Percentiles rank a stretch among this genome's conserved stretches.
phyloP scores from a whole-genome alignment of 2,113 vertebrate species.

The Pogonocichla stellata region DNA sequence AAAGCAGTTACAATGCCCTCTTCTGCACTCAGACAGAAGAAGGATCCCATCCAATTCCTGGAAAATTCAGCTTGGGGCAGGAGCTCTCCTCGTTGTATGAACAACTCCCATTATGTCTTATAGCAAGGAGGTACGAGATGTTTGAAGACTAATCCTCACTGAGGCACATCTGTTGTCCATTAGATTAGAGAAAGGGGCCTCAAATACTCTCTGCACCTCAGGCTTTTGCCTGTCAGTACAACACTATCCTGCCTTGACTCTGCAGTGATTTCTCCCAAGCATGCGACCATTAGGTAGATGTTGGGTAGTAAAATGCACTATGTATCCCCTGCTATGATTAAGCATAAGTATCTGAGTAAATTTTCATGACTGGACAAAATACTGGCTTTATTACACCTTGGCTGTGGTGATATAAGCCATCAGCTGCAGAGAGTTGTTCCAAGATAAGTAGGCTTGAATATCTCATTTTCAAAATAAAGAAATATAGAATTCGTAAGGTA shows the following conservation, averaged over 20 bases:
- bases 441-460: not conserved
- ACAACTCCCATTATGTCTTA: not conserved
- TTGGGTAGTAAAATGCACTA: not conserved
- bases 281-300: not conserved
- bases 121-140: not conserved
- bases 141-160: not conserved
- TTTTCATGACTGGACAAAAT: not conserved
- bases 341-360: not conserved
- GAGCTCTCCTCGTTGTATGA: not conserved
- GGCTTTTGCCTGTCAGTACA: not conserved
- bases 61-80: slow-evolving; percentile 21
- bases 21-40: slow-evolving; percentile 2
- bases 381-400: slow-evolving; percentile 2
- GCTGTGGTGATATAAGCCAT: not conserved
- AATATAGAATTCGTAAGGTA: not conserved
- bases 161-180: slow-evolving; percentile 24
- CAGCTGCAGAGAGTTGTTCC: not conserved
- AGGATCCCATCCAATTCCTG: not conserved
- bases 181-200: slow-evolving; percentile 2
- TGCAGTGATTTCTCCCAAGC: not conserved
- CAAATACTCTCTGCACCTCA: not conserved
- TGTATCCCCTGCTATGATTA: not conserved
- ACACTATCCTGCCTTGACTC: not conserved
- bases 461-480: not conserved
- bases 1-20: slow-evolving; percentile 27